Conservation (phyloP, 2,888 invertebrate genomes). For the Pasiphila rectangulata region DNA sequence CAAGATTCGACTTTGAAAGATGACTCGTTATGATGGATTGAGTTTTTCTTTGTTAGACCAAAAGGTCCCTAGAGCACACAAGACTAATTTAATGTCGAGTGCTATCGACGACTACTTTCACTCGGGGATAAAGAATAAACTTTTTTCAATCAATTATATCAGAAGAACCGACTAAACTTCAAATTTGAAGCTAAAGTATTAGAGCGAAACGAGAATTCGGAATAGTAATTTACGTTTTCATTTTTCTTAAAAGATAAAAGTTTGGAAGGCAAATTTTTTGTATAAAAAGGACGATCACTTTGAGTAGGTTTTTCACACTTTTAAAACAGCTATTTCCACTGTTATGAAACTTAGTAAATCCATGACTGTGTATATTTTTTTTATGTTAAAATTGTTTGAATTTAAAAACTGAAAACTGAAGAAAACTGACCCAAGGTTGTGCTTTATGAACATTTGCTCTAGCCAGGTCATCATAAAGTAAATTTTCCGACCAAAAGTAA, state of each 20-base stretch:
- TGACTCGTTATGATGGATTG: slow-evolving; percentile 54
- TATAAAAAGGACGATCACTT: slow-evolving; percentile 10
- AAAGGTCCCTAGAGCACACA: slow-evolving; percentile 34
- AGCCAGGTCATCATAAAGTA: too few species aligned
- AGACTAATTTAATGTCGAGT: slow-evolving; percentile 45
- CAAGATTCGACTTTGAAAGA: slow-evolving; percentile 48
- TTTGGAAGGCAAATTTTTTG: slow-evolving; percentile 7
- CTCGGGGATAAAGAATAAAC: slow-evolving; percentile 4
- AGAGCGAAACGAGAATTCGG: neutral
- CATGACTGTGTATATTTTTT: too few species aligned
- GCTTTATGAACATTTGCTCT: too few species aligned
- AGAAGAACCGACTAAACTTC: neutral
- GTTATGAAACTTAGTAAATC: too few species aligned
- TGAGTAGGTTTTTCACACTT: slow-evolving; percentile 11
- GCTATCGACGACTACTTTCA: slow-evolving; percentile 23
- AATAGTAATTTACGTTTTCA: neutral
- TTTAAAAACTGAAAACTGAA: too few species aligned
- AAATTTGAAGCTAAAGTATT: slow-evolving; percentile 1
- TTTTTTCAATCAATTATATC: neutral
- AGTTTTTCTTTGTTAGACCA: slow-evolving; percentile 39
- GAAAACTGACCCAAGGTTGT: too few species aligned
- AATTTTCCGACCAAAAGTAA: too few species aligned
- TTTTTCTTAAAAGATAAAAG: slow-evolving; percentile 8
- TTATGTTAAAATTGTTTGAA: too few species aligned
- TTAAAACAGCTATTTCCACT: neutral